Evolutionary conservation across 2,888 invertebrate species (phyloP).

Genomic region (Apantesis nais): DNA sequence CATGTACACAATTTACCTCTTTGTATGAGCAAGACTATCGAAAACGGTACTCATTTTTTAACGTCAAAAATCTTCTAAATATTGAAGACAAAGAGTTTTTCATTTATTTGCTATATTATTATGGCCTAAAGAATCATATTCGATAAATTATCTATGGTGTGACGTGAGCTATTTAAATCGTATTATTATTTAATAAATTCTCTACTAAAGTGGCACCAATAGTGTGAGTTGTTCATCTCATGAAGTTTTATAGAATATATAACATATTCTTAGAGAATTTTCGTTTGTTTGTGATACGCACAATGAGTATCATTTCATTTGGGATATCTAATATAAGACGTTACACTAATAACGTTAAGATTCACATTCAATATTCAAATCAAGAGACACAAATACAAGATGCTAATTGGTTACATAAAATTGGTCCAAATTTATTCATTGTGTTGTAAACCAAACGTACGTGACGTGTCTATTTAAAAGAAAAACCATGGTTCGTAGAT

Average conservation of each 20-base stretch:
- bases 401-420: slow-evolving; percentile 78
- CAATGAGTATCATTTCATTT: slow-evolving; percentile 1
- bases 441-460: slow-evolving; percentile 43
- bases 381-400: slow-evolving; percentile 48
- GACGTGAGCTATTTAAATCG: slow-evolving; percentile 25
- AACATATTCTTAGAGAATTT: slow-evolving; percentile 21
- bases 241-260: slow-evolving; percentile 19
- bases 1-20: not conserved
- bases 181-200: slow-evolving; percentile 17
- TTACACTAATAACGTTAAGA: slow-evolving; percentile 31
- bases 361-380: slow-evolving; percentile 59
- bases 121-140: not conserved
- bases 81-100: not conserved
- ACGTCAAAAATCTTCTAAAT: not conserved
- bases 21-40: not conserved
- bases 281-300: slow-evolving; percentile 19
- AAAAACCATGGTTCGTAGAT: slow-evolving; percentile 27
- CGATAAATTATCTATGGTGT: slow-evolving; percentile 19
- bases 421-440: slow-evolving; percentile 79
- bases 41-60: not conserved
- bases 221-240: slow-evolving; percentile 22
- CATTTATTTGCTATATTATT: not conserved
- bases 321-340: slow-evolving; percentile 2
- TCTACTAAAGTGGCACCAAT: slow-evolving; percentile 41
- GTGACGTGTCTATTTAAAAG: slow-evolving; percentile 29